Evolutionary conservation across 2,113 vertebrate genomes (phyloP).

Genomic region (Oophaga pumilio): DNA sequence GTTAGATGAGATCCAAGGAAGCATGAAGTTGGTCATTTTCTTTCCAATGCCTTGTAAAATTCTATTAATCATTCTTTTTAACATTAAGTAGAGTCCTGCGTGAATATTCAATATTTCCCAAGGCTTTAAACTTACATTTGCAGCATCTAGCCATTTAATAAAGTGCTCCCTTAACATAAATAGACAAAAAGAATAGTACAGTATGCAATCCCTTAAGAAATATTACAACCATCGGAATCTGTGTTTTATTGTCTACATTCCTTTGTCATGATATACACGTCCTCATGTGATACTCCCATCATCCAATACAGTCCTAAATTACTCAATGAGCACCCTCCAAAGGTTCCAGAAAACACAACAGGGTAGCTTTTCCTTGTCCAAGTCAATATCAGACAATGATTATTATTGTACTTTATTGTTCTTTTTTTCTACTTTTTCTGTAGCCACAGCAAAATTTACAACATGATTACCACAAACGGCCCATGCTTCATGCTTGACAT

Average conservation of each 20-base stretch:
- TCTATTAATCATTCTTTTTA: neutral
- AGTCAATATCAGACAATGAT: conserved; percentile 41
- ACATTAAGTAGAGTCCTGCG: neutral
- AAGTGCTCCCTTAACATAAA: conserved; percentile 41
- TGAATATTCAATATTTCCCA: neutral
- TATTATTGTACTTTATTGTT: conserved; percentile 53
- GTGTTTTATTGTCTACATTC: conserved; percentile 54
- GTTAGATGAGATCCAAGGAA: neutral
- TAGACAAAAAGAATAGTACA: conserved; percentile 41
- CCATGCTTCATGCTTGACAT: conserved; percentile 44
- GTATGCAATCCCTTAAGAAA: conserved; percentile 31
- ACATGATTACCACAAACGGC: conserved; percentile 41
- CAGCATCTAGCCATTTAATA: conserved; percentile 30
- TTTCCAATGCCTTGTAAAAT: neutral
- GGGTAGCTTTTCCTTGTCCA: conserved; percentile 47
- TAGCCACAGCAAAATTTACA: conserved; percentile 46
- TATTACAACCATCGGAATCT: conserved; percentile 48
- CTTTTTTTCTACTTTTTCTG: conserved; percentile 21
- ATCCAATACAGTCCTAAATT: conserved; percentile 41
- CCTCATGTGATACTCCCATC: conserved; percentile 47
- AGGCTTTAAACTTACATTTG: neutral
- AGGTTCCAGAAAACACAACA: conserved; percentile 45
- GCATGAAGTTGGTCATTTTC: neutral
- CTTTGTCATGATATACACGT: conserved; percentile 46
- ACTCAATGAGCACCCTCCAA: conserved; percentile 39